Base-by-base conservation (phyloP, 2,797 vertebrate genomes). In the Danio albolineatus region DNA sequence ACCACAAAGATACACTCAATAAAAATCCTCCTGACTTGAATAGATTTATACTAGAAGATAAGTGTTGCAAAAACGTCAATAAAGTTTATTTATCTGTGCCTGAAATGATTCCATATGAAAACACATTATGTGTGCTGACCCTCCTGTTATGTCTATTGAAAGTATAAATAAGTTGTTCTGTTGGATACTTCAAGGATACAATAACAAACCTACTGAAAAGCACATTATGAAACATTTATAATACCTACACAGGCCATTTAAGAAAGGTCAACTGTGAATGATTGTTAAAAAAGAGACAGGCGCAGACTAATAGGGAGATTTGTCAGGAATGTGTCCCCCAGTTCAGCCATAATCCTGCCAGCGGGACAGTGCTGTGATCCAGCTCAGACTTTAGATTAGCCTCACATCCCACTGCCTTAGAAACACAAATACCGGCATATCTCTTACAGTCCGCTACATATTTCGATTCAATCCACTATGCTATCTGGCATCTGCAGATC, bases 281-380 rank as follows among this genome's bases (percentile, higher is more conserved):
- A 49, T 69, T 48, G 28, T 28, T 49, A 54, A 28, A 54, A 62
- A 69, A 28, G 43, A 9, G 39, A 57, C 59, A 28, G 13, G n/a
- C 8, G 79, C 38, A 62, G 73, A 76, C 75, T 76, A 81, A 81
- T 81, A 56, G 44, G 41, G 71, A 60, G 73, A 82, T 78, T 73
- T 74, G 62, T 73, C 36, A 72, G 44, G 65, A 78, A 78, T 67
- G 61, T 65, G 46, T 59, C 62, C 14, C 41, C 54, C n/a, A 28
- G 49, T 66, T 72, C 51, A 73, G 75, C 48, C 21, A 59, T 78
- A 66, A 73, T 71, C 61, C 57, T 79, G 81, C 71, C 76, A 70
- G 81, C 59, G 10, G 64, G 28, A 67, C 36, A 83, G 71, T 46
- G 46, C 57, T 62, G 6, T 69, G 54, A 66, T 75, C 56, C 51